Evolutionary conservation across 2,113 vertebrate species (phyloP).

Genomic region (Elachura formosa): DNA sequence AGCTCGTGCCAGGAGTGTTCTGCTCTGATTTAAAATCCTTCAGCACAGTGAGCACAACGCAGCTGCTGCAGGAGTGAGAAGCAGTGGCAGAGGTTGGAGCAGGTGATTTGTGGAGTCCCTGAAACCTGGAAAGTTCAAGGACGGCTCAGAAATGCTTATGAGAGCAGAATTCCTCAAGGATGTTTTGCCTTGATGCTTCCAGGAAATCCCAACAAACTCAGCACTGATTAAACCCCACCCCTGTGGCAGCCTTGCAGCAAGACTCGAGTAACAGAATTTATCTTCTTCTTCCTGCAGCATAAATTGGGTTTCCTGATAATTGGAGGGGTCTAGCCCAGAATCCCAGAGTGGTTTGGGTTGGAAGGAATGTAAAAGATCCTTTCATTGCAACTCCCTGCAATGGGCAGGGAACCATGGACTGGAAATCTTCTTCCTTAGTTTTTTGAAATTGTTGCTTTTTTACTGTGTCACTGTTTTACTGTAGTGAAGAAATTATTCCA

Average conservation of each 20-base stretch:
- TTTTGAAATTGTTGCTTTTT: background rate
- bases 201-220: background rate
- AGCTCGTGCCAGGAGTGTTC: background rate
- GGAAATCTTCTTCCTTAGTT: background rate
- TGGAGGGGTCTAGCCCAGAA: background rate
- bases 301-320: background rate
- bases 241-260: background rate
- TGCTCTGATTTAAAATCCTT: background rate
- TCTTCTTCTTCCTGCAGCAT: background rate
- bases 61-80: background rate
- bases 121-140: background rate
- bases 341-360: background rate
- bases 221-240: background rate
- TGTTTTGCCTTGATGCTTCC: background rate
- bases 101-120: background rate
- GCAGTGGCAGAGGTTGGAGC: background rate
- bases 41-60: rapidly evolving
- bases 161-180: background rate
- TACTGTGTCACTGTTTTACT: background rate
- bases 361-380: background rate
- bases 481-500: background rate
- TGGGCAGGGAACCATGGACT: background rate
- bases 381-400: background rate
- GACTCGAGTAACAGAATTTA: background rate
- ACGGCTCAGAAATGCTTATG: background rate